Conservation (phyloP, 2,797 vertebrate species). For the Enteromius radiatus region DNA sequence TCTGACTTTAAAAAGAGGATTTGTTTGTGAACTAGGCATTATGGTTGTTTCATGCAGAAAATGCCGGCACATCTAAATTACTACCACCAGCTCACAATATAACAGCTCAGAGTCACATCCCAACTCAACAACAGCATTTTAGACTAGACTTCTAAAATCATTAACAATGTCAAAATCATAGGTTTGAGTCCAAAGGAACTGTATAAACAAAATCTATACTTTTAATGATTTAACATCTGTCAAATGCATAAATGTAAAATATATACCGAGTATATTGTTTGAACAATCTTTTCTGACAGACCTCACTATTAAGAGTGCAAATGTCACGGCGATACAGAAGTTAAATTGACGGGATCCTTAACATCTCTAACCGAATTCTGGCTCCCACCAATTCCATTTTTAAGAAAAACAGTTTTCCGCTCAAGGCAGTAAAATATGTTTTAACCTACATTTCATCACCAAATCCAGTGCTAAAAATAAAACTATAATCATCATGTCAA, state of each 20-base stretch:
- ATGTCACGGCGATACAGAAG: constrained; percentile 2
- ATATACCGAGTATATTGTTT: neutral
- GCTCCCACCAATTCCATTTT: neutral
- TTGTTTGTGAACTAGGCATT: neutral
- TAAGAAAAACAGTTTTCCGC: neutral
- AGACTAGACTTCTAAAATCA: neutral
- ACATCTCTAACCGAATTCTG: constrained; percentile 2
- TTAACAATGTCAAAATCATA: neutral
- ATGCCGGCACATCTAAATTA: neutral
- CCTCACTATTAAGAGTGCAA: constrained; percentile 27
- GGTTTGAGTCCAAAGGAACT: neutral
- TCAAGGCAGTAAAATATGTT: neutral
- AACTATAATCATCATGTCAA: constrained; percentile 9
- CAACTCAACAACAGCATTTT: neutral
- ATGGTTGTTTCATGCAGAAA: neutral
- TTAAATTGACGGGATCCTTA: neutral
- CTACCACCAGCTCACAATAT: neutral
- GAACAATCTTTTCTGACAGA: neutral
- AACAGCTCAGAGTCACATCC: neutral
- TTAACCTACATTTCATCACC: constrained; percentile 12
- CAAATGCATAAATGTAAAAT: neutral
- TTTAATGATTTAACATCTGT: neutral
- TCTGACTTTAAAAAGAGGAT: neutral
- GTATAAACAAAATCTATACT: constrained; percentile 12
- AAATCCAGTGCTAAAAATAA: constrained; percentile 11